Percentiles rank a stretch among this genome's conserved stretches.
These are phyloP conservation scores for Streptopelia turtur DNA, from an alignment of 2,797 vertebrate species.

Conservation along the genomic window DNA sequence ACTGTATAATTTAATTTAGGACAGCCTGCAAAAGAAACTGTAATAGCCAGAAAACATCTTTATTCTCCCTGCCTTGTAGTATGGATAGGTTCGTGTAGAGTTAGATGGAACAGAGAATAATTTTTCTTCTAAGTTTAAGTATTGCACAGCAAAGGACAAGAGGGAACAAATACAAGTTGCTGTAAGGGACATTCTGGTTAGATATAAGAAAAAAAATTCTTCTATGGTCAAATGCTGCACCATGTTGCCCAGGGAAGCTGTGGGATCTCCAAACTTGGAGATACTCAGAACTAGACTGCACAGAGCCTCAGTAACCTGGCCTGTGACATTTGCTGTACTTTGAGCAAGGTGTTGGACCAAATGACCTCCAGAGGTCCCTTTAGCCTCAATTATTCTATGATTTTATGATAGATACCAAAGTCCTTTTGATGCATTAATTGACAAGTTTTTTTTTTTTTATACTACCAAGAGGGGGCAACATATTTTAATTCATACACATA, in stretches of 20 bases:
- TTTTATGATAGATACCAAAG: neutral
- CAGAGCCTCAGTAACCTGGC: neutral
- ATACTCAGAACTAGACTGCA: neutral
- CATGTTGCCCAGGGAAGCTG: neutral
- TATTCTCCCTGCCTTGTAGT: neutral
- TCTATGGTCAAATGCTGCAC: neutral
- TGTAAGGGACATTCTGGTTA: neutral
- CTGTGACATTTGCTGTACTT: neutral
- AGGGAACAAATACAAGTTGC: neutral
- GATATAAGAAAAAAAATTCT: neutral
- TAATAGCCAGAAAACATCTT: neutral
- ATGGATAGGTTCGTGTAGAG: neutral
- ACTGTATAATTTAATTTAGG: slow-evolving; percentile 15
- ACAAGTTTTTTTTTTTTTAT: neutral
- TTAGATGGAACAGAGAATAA: neutral
- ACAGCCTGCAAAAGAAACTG: neutral
- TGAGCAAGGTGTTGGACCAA: neutral
- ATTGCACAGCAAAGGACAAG: neutral
- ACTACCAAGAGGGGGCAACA: neutral
- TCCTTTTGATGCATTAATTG: neutral
- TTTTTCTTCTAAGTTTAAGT: neutral
- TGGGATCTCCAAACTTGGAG: neutral
- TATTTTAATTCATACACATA: neutral
- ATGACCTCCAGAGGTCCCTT: neutral
- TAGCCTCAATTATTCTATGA: neutral